phyloP scores from a whole-genome alignment of 2,113 vertebrate species.

The Noturus placidus region DNA sequence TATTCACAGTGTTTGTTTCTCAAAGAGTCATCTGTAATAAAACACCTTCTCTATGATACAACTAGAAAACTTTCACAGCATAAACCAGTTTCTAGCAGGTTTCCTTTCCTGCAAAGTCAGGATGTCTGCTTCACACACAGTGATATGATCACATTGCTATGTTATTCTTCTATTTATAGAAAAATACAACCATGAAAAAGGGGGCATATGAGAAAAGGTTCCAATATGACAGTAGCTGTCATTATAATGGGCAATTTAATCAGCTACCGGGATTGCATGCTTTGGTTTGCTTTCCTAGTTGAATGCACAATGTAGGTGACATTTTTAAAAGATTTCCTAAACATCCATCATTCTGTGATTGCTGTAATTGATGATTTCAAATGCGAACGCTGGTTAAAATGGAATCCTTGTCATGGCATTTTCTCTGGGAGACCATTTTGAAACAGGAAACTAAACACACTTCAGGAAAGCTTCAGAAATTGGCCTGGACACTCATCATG shows the following conservation, averaged over 20 bases:
- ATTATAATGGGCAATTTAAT: constrained; percentile 9
- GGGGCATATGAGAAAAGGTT: not conserved
- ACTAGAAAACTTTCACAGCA: not conserved
- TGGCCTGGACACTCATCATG: not conserved
- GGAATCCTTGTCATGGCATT: not conserved
- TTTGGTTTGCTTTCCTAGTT: not conserved
- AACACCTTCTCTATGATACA: not conserved
- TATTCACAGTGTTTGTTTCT: not conserved
- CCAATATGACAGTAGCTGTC: not conserved
- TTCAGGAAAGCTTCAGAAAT: not conserved
- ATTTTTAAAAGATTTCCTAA: not conserved
- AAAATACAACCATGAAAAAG: not conserved
- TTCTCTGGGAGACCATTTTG: not conserved
- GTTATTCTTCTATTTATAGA: not conserved
- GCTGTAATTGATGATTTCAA: not conserved
- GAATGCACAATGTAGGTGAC: not conserved
- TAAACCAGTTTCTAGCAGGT: not conserved
- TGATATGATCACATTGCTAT: not conserved
- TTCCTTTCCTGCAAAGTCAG: not conserved
- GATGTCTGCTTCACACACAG: not conserved
- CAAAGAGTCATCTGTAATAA: not conserved
- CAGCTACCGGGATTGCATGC: not conserved
- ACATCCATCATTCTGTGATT: not conserved
- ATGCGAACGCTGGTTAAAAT: not conserved
- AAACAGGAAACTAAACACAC: not conserved